Base-by-base conservation (phyloP, 2,113 vertebrate species). In the Tonatia bakeri region DNA sequence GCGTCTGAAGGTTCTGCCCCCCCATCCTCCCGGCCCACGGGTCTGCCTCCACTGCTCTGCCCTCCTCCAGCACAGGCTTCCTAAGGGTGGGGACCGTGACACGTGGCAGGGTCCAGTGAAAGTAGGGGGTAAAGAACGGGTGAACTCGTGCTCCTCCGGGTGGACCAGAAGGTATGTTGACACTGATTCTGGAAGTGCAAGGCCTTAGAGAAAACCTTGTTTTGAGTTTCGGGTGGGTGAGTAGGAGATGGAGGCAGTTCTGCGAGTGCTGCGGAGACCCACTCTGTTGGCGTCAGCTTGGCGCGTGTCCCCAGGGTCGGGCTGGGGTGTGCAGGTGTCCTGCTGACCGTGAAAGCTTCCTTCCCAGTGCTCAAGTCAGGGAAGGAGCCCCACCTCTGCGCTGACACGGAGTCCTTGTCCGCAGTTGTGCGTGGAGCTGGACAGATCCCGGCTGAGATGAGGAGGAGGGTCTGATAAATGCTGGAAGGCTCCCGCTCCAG, bases 251-350 rank as follows among this genome's bases (percentile, higher is more conserved):
- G 24, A 45, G 33, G 43, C 26, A 5, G 15, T 67, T 70, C 33
- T 28, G 28, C 11, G 6, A 76, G 10, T 50, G 83, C 28, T 36
- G 38, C 7, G 10, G 36, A 61, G 90, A 43, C 7, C 40, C 20
- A 0, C 1, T 10, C 0, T 28, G 20, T 54, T 31, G 69, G 43
- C 0, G 1, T 33, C 31, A 3, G 17, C 59, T 75, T 20, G 12
- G 45, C 26, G 1, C 0, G 3, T 28, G 2, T 65, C 33, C 40
- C 61, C 24, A 14, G 54, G 3, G 47, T 50, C 9, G 17, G 33
- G 19, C 77, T 10, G 14, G 24, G 54, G 22, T 26, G 19, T 19
- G 11, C 16, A 5, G 17, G 72, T 14, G 13, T 47, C 73, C 20
- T 19, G 17, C 4, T 24, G 16, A 24, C 65, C n/a, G 16, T 5